Evolutionary conservation across 2,113 vertebrate species (phyloP).

Genomic region (Corapipo altera): DNA sequence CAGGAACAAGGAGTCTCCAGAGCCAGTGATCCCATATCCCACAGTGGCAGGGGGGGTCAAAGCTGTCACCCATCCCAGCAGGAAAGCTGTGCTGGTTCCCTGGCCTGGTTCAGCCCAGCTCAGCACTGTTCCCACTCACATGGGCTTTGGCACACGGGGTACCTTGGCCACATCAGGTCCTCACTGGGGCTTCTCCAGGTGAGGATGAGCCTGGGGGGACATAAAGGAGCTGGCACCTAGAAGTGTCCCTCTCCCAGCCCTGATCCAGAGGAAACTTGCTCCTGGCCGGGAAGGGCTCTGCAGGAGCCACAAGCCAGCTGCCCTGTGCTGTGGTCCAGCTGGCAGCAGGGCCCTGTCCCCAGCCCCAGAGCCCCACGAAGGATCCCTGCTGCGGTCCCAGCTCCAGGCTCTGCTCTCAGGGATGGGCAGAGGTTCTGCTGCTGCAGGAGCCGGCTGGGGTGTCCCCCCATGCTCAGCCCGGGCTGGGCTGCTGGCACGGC

Average conservation of each 20-base stretch:
- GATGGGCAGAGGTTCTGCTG: background rate
- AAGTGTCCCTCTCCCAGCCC: background rate
- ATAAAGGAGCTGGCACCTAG: background rate
- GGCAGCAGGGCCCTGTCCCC: background rate
- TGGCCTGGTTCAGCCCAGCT: background rate
- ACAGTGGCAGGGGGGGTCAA: accelerated
- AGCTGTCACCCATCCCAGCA: background rate
- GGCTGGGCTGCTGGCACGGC: constrained; percentile 46
- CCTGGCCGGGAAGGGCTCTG: background rate
- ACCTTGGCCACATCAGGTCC: accelerated
- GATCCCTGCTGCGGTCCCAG: background rate
- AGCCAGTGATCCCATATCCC: background rate
- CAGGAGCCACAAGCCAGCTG: background rate
- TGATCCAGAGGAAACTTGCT: background rate
- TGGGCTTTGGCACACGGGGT: background rate
- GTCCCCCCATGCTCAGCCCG: background rate
- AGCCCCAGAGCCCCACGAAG: background rate
- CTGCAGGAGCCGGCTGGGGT: accelerated
- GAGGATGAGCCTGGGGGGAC: background rate
- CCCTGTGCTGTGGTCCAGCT: background rate
- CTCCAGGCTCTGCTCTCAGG: background rate
- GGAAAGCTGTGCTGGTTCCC: background rate
- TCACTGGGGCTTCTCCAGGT: accelerated
- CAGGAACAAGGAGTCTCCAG: background rate
- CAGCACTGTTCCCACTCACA: accelerated